phyloP scores from a whole-genome alignment of 1,140 invertebrate species.

The Dendrolimus kikuchii region DNA sequence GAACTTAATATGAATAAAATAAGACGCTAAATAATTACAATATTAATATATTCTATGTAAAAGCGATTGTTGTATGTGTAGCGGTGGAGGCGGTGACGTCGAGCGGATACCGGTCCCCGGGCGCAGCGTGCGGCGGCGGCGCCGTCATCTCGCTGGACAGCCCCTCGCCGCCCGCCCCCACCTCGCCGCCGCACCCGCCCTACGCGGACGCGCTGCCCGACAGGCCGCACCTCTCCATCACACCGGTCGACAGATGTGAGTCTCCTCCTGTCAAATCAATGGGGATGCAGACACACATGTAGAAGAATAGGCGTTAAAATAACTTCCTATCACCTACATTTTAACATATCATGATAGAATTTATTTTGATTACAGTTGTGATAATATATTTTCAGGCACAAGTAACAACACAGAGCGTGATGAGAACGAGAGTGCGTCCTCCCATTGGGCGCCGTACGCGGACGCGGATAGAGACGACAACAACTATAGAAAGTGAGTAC shows the following conservation, averaged over 20 bases:
- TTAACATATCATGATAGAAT: constrained; percentile 19
- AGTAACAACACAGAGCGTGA: constrained; percentile 47
- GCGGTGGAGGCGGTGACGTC: constrained; percentile 70
- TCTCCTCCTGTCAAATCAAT: too few species aligned
- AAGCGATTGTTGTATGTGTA: constrained; percentile 5
- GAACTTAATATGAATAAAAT: too few species aligned
- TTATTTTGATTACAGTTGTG: not conserved
- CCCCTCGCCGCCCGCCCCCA: constrained; percentile 70
- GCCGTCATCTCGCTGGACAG: constrained; percentile 74
- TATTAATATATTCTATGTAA: not conserved
- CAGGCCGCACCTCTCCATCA: constrained; percentile 24
- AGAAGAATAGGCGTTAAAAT: too few species aligned
- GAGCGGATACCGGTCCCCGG: constrained; percentile 70
- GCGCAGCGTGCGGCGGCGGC: constrained; percentile 25
- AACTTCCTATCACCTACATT: constrained; percentile 5
- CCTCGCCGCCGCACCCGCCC: constrained; percentile 25
- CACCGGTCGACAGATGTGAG: constrained; percentile 23
- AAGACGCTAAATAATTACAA: too few species aligned
- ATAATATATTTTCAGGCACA: constrained; percentile 27
- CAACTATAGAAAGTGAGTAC: constrained; percentile 36
- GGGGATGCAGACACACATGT: too few species aligned
- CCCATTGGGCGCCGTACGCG: constrained; percentile 55
- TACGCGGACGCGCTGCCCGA: constrained; percentile 14
- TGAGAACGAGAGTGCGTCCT: constrained; percentile 30
- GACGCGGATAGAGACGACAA: constrained; percentile 38